These are phyloP conservation scores for Turritopsis rubra DNA, from an alignment of 30 jellyfish, hydroid and myxozoan genomes.

Conservation along the genomic window DNA sequence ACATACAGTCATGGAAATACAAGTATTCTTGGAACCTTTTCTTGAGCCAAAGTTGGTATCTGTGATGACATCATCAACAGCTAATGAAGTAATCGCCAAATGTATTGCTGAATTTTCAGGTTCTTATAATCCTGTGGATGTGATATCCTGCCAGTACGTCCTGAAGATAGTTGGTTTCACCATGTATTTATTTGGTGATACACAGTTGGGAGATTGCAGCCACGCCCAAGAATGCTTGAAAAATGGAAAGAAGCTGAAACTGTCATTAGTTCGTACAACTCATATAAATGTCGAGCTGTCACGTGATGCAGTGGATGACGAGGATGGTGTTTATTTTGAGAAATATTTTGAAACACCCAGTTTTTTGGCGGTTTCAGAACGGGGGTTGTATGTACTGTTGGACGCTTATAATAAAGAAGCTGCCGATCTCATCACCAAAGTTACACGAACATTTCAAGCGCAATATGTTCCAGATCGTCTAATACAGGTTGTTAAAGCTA, in stretches of 20 bases:
- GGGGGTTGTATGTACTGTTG: conserved; percentile 66
- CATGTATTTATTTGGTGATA: conserved; percentile 64
- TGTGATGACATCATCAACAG: conserved; percentile 38
- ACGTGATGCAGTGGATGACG: conserved; percentile 70
- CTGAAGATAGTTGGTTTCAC: conserved; percentile 68
- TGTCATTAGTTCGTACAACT: conserved; percentile 36
- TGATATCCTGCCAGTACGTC: conserved; percentile 55
- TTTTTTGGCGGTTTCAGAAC: conserved; percentile 67
- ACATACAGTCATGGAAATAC: background rate
- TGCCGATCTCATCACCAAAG: conserved; percentile 51
- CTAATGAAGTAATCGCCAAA: conserved; percentile 46
- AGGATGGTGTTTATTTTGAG: conserved; percentile 67
- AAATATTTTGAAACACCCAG: conserved; percentile 42
- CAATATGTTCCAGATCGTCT: conserved; percentile 66
- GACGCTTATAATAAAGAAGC: conserved; percentile 84
- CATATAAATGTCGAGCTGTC: conserved; percentile 44
- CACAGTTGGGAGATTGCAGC: conserved; percentile 48
- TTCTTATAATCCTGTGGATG: conserved; percentile 49
- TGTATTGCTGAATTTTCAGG: conserved; percentile 37
- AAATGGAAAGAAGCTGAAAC: conserved; percentile 35
- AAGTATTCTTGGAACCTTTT: conserved; percentile 37
- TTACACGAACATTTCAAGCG: conserved; percentile 30
- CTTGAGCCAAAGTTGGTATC: conserved; percentile 20
- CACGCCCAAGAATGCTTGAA: conserved; percentile 63
- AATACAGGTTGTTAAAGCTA: conserved; percentile 80